Evolutionary conservation across 2,113 vertebrate genomes (phyloP).

Genomic region (Aegithalos caudatus): DNA sequence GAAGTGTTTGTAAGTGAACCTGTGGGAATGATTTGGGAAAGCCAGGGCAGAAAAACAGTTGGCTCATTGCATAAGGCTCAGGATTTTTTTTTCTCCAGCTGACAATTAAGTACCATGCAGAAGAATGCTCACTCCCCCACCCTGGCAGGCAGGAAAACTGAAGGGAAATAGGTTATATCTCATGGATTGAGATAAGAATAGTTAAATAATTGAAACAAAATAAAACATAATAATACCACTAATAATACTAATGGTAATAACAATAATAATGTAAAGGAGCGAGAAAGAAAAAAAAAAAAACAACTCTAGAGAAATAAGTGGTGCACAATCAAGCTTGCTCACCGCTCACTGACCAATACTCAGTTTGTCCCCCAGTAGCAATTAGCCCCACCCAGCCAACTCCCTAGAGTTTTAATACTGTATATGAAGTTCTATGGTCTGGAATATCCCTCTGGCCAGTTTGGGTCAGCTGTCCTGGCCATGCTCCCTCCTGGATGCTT

Average conservation of each 20-base stretch:
- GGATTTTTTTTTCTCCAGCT: background rate
- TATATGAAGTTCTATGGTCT: fast-evolving
- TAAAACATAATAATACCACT: background rate
- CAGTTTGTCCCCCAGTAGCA: background rate
- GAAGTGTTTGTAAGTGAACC: background rate
- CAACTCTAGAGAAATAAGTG: background rate
- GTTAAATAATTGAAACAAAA: background rate
- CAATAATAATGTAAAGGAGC: background rate
- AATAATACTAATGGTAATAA: background rate
- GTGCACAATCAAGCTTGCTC: background rate
- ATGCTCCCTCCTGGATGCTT: background rate
- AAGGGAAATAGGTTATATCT: background rate
- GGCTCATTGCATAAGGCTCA: background rate
- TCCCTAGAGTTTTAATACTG: background rate
- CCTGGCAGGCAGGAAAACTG: background rate
- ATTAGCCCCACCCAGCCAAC: background rate
- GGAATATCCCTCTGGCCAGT: background rate
- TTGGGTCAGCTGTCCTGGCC: background rate
- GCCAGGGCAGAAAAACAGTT: background rate
- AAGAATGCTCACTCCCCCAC: background rate
- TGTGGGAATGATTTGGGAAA: background rate
- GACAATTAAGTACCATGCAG: background rate
- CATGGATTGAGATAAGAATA: background rate
- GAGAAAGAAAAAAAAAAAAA: background rate
- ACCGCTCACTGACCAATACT: background rate